Base-by-base conservation (phyloP, 1,140 invertebrate genomes). In the Zaprionus ornatus region DNA sequence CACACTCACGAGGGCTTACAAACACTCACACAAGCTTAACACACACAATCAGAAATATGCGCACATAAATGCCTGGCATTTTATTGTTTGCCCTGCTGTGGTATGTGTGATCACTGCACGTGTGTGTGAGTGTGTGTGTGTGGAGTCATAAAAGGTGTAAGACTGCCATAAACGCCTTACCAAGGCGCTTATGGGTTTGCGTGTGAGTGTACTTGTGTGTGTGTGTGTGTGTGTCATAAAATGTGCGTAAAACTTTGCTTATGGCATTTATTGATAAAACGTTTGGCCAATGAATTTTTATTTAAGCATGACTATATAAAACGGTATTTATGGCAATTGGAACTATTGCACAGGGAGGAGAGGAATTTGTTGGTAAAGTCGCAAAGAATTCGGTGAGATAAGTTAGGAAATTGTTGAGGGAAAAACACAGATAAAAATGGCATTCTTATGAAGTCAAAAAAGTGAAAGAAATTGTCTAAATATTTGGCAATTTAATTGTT, bases 181-280 rank as follows among this genome's bases (percentile, higher is more conserved):
- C 62, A 29, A 27, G n/a, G 48, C 48, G 42, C 29, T 56, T 40
- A 45, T 70, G 21, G 48, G 21, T 59, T 32, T 68, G 23, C 23
- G 23, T 40, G 45, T 37, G 9, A 23, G n/a, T 69, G 66, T 23
- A 5, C 40, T 25, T 29, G 48, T 27, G 60, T 50, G 73, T 48
- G 62, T 29, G 71, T 60, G 42, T 80, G 68, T 25, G 59, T 60
- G 60, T 74, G 80, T 73, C 80, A 88, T 87, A 88, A 88, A 87
- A 87, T 88, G 84, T 88, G 85, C 84, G 84, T 87, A 88, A 88
- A 88, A 88, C 83, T 80, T 68, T 65, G 80, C 84, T 74, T 80
- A 78, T 88, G 83, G 80, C 84, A 88, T 88, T 87, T 87, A 87
- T 87, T 84, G 84, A 88, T 87, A 87, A 88, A 87, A 84, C 84